A percentile compares a stretch with the other conserved stretches of the same genome.
Evolutionary conservation across 2,888 invertebrate genomes (phyloP).

Genomic region (Torymus texanus): DNA sequence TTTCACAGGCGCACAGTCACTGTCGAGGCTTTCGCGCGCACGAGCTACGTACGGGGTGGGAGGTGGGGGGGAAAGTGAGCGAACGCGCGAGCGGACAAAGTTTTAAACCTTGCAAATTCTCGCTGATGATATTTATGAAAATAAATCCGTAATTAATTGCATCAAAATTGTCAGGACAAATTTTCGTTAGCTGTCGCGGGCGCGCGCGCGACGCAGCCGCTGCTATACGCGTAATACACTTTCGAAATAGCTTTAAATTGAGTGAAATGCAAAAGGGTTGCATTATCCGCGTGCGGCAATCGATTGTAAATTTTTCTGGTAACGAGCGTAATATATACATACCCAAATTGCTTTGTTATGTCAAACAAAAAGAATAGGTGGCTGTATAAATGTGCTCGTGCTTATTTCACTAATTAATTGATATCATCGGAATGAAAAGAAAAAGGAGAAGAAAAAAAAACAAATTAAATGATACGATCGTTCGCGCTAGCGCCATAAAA

Average conservation of each 20-base stretch:
- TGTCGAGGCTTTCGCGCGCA: slow-evolving; percentile 38
- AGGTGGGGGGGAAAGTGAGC: slow-evolving; percentile 16
- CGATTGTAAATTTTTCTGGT: too few species aligned
- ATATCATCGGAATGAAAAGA: neutral
- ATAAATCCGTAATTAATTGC: slow-evolving; percentile 50
- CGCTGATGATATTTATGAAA: slow-evolving; percentile 47
- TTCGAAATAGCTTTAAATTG: too few species aligned
- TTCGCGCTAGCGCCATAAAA: slow-evolving; percentile 8
- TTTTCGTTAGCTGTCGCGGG: slow-evolving; percentile 11
- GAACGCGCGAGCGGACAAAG: slow-evolving; percentile 4
- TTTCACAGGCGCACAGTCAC: slow-evolving; percentile 48
- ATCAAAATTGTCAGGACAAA: slow-evolving; percentile 33
- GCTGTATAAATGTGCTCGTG: too few species aligned
- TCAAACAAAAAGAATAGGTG: too few species aligned
- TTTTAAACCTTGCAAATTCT: slow-evolving; percentile 44
- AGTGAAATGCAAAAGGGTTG: too few species aligned
- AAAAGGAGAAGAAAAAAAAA: slow-evolving; percentile 15
- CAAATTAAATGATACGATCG: slow-evolving; percentile 34
- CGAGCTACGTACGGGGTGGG: too few species aligned
- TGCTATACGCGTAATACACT: too few species aligned
- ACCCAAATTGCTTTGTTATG: too few species aligned
- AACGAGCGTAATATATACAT: too few species aligned
- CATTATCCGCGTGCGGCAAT: too few species aligned
- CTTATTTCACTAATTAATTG: slow-evolving; percentile 19
- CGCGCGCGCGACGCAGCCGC: too few species aligned